Base-by-base conservation (phyloP, 2,113 vertebrate species). In the Balaenoptera acutorostrata region DNA sequence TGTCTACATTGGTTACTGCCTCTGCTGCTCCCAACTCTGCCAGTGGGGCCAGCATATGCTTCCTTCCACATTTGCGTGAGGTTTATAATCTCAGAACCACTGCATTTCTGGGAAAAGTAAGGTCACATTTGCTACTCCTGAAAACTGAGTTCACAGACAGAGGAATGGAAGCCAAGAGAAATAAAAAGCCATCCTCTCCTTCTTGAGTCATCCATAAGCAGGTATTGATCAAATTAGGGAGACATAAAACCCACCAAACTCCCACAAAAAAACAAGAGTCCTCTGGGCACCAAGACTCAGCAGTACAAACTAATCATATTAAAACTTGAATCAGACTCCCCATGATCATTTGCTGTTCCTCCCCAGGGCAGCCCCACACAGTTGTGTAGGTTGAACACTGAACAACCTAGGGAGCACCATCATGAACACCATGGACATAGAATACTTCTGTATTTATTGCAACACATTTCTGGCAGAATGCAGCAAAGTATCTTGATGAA, bases 121-220 rank as follows among this genome's bases (percentile, higher is more conserved):
- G 61, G 52, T 81, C 71, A 55, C 14, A 39, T 66, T 87, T 64
- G 91, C 90, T 95, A 41, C 11, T 96, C 95, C 33, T 92, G 85
- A 95, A 95, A 93, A 94, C 84, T 91, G 63, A 69, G 85, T 17
- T 71, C 78, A 78, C 21, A 80, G 93, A 18, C 81, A 61, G 89
- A 95, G 44, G 39, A 71, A 88, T 52, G 63, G 93, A 82, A 96
- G 31, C 29, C 10, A 1, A 8, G 18, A 77, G 59, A 95, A 49
- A 95, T 64, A 95, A 68, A 20, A 74, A 44, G 64, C 0, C 7
- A 92, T 49, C 27, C 13, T 72, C 25, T 74, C 39, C 36, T 84
- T 88, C 39, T 39, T 68, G 6, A 89, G 21, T 81, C 64, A 81
- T 95, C 69, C 20, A 44, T 39, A 82, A 80, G 27, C 36, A 71